Percentiles rank a stretch among this genome's conserved stretches.
These are phyloP conservation scores for Drosophila helvetica DNA, from an alignment of 2,888 invertebrate species.

Conservation along the genomic window DNA sequence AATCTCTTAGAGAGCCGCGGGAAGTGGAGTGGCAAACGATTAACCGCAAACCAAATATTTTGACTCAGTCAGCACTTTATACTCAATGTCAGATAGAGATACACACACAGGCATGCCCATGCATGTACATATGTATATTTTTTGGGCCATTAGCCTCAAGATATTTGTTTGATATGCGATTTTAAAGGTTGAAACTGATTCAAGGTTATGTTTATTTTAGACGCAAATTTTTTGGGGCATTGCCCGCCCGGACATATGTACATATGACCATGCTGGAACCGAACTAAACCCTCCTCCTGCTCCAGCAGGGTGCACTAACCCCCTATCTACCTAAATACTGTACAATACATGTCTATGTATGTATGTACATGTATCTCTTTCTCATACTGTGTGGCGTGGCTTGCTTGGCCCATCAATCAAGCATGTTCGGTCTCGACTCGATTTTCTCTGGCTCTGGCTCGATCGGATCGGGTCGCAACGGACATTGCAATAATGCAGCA, in stretches of 20 bases:
- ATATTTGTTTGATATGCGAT: slow-evolving; percentile 44
- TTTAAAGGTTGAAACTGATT: slow-evolving; percentile 41
- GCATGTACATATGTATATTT: slow-evolving; percentile 11
- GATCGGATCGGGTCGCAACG: not conserved
- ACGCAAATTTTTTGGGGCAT: slow-evolving; percentile 49
- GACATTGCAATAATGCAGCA: slow-evolving; percentile 9
- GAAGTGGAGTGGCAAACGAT: slow-evolving; percentile 43
- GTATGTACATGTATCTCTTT: not conserved
- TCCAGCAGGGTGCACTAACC: not conserved
- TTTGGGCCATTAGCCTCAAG: slow-evolving; percentile 43
- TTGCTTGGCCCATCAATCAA: slow-evolving; percentile 36
- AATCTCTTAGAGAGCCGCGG: not conserved
- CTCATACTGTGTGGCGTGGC: not conserved
- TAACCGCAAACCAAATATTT: slow-evolving; percentile 63
- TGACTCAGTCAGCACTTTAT: slow-evolving; percentile 71
- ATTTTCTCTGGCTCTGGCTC: not conserved
- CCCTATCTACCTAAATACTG: not conserved
- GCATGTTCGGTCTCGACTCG: slow-evolving; percentile 7
- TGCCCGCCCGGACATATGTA: slow-evolving; percentile 34
- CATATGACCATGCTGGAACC: slow-evolving; percentile 29
- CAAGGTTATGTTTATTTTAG: slow-evolving; percentile 48
- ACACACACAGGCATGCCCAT: slow-evolving; percentile 21
- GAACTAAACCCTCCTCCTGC: not conserved
- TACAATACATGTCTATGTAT: not conserved
- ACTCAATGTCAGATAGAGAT: slow-evolving; percentile 63